A percentile compares a stretch with the other conserved stretches of the same genome.
These are phyloP conservation scores for Laupala kohalensis DNA, from an alignment of 1,140 invertebrate species.

Conservation along the genomic window DNA sequence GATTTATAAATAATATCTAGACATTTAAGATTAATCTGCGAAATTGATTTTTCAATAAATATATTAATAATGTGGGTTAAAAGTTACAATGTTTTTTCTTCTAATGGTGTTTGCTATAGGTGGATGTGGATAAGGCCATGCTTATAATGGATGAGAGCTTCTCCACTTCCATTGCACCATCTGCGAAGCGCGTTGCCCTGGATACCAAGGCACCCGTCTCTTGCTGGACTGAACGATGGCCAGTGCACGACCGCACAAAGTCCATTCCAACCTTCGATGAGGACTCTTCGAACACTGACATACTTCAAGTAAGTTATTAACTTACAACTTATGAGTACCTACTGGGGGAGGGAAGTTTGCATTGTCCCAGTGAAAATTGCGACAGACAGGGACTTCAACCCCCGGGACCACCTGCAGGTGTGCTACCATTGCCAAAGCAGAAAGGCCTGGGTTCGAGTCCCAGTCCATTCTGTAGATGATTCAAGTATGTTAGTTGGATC, in stretches of 20 bases:
- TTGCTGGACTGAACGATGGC: slow-evolving; percentile 61
- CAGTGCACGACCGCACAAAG: not conserved
- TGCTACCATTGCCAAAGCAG: no score
- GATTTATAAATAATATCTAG: no score
- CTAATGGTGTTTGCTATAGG: slow-evolving; percentile 26
- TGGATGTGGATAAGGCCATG: slow-evolving; percentile 54
- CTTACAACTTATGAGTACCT: no score
- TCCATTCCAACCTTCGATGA: not conserved
- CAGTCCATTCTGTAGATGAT: no score
- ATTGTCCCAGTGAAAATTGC: no score
- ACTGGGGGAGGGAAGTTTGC: no score
- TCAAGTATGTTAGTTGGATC: no score
- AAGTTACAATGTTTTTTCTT: not conserved
- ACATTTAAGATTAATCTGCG: no score
- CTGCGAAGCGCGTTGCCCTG: slow-evolving; percentile 42
- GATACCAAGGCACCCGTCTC: slow-evolving; percentile 53
- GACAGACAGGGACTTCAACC: no score
- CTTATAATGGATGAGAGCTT: slow-evolving; percentile 78
- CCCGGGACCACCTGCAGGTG: no score
- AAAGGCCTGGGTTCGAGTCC: no score
- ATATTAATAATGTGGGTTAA: not conserved
- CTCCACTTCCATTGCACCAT: slow-evolving; percentile 43
- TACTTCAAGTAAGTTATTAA: no score
- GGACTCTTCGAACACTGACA: not conserved
- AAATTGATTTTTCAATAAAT: not conserved